These are phyloP conservation scores for Gallinago jamesoni DNA, from an alignment of 2,113 vertebrate genomes.

Conservation along the genomic window DNA sequence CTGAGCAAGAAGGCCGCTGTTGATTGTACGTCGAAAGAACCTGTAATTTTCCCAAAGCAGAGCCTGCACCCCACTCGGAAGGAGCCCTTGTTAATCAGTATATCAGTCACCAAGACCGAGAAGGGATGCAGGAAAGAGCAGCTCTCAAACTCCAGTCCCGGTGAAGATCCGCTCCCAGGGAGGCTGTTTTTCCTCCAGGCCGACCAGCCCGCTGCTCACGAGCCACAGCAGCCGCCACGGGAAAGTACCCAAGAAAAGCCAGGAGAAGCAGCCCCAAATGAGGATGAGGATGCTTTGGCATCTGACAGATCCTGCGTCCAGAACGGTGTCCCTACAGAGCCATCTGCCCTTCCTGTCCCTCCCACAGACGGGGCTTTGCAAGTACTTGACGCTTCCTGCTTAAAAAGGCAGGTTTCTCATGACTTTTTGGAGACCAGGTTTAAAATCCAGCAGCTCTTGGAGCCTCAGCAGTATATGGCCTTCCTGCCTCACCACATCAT, in stretches of 20 bases:
- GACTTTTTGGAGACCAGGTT: conserved; percentile 90
- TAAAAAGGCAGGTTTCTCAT: conserved; percentile 81
- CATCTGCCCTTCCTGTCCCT: neutral
- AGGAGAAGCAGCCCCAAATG: neutral
- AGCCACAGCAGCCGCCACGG: neutral
- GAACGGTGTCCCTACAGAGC: neutral
- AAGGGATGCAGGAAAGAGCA: conserved; percentile 52
- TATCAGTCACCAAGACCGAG: conserved; percentile 60
- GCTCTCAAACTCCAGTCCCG: neutral
- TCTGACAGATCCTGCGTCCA: neutral
- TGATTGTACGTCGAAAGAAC: conserved; percentile 32
- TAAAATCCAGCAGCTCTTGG: conserved; percentile 91
- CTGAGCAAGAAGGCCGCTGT: neutral
- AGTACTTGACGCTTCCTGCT: conserved; percentile 61
- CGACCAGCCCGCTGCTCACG: neutral
- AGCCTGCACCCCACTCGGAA: conserved; percentile 33
- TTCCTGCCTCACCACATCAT: conserved; percentile 93
- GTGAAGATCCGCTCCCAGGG: conserved; percentile 84
- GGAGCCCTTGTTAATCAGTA: conserved; percentile 69
- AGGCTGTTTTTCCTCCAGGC: conserved; percentile 83
- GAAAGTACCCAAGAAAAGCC: conserved; percentile 30
- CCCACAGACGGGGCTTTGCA: conserved; percentile 25
- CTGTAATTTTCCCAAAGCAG: conserved; percentile 7
- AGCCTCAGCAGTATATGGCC: conserved; percentile 89
- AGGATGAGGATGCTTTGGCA: conserved; percentile 20